These are phyloP conservation scores for Ginglymostoma cirratum DNA, from an alignment of 2,113 vertebrate genomes.

Conservation along the genomic window DNA sequence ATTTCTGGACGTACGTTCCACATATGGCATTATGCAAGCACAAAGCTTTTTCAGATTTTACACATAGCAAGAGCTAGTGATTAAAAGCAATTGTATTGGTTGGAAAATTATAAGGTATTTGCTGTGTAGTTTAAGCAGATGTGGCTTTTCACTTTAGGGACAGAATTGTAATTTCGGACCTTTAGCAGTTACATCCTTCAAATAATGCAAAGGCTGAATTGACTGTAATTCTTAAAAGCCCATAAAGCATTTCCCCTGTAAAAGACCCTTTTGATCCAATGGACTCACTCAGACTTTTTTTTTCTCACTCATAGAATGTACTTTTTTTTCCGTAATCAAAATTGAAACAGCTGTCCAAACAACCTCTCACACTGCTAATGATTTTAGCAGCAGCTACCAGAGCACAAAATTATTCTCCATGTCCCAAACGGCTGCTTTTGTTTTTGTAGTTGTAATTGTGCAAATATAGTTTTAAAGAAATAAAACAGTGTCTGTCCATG, in stretches of 20 bases:
- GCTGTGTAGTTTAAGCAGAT: neutral
- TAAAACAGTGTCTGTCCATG: neutral
- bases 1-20: neutral
- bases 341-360: constrained; percentile 37
- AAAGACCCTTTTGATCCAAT: constrained; percentile 31
- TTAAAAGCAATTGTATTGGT: neutral
- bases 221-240: neutral
- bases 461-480: neutral
- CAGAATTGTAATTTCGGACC: neutral
- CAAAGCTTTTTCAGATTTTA: constrained; percentile 16
- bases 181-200: neutral
- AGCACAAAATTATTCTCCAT: neutral
- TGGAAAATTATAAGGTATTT: neutral
- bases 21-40: neutral
- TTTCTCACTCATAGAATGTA: constrained; percentile 21
- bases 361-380: constrained; percentile 23
- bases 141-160: constrained; percentile 6
- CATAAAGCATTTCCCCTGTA: constrained; percentile 29
- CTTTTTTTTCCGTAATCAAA: constrained; percentile 36
- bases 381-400: constrained; percentile 32
- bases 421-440: neutral
- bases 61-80: neutral
- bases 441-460: constrained; percentile 12
- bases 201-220: constrained; percentile 11
- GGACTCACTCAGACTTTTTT: neutral